Percentiles rank a stretch among this genome's conserved stretches.
These are phyloP conservation scores for Polietes domitor DNA, from an alignment of 2,888 invertebrate species.

Conservation along the genomic window DNA sequence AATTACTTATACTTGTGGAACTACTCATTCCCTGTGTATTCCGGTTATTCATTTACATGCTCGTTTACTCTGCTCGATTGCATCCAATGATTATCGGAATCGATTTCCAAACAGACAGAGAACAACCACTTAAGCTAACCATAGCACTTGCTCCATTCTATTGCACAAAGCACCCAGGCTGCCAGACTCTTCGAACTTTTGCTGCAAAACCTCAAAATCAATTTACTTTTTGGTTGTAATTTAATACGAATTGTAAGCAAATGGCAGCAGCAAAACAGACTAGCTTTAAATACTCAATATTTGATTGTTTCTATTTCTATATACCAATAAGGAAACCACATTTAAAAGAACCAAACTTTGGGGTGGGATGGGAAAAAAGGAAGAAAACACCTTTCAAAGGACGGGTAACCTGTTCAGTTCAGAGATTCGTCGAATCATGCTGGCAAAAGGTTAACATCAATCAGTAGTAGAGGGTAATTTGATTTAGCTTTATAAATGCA, in stretches of 20 bases:
- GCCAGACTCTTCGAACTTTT: background rate
- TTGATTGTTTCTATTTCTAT: constrained; percentile 17
- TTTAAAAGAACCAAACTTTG: too few species aligned
- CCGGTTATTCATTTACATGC: background rate
- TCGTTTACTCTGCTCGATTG: background rate
- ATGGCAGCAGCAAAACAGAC: background rate
- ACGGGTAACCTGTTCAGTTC: constrained; percentile 33
- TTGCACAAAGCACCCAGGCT: background rate
- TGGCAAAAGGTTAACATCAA: constrained; percentile 48
- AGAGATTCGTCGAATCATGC: constrained; percentile 42
- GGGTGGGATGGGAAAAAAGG: background rate
- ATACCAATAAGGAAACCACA: too few species aligned
- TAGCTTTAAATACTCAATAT: constrained; percentile 31
- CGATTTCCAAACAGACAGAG: background rate
- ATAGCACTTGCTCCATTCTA: background rate
- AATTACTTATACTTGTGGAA: background rate
- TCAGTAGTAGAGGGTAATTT: constrained; percentile 59
- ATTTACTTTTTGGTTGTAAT: constrained; percentile 46
- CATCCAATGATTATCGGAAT: background rate
- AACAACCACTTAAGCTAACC: constrained; percentile 5
- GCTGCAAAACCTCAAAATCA: constrained; percentile 23
- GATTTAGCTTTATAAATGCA: constrained; percentile 52
- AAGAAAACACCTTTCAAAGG: too few species aligned
- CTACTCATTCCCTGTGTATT: background rate
- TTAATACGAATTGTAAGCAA: constrained; percentile 48